Evolutionary conservation across 2,888 invertebrate species (phyloP), one percentile per base, ranked within the genome.

Genomic region (Meteorus colon): DNA sequence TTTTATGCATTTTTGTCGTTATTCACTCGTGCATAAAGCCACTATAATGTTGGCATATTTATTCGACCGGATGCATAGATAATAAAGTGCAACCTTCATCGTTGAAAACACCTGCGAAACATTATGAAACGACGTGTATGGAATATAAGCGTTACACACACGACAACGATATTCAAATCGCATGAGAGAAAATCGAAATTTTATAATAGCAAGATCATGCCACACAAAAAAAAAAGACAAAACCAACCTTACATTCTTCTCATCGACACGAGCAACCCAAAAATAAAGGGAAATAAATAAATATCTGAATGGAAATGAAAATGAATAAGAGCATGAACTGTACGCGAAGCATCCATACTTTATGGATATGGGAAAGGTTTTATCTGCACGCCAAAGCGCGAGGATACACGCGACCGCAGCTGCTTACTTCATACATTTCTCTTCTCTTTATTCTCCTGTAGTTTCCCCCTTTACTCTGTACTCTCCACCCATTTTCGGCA

Each of bases 101-200:
- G 60, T 74, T 74, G 48, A 68, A 68, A 60, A 74, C 74, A 74
- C 68, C 74, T 74, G 74, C 48, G 45, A 41, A 69, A 60, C 37
- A n/a, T 29, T 24, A 67, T 24, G 60, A 55, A 37, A 55, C 19
- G 60, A 14, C 59, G 51, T 66, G 60, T 34, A 29, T 19, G n/a
- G 45, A 60, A 19, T 24, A 37, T 41, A 67, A 59, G 66, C 24
- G 65, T 0, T 2, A 19, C 8, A 4, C 19, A 19, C n/a, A 55
- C 55, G 10, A 6, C 55, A 55, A 48, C 62, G 41, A 34, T 63
- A 71, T 24, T 67, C 72, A 74, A 62, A 77, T 77, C 74, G 66
- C 14, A 55, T 1, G 19, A 45, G 45, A 41, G 37, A 55, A 55
- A 2, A 55, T 55, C 1, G 10, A 19, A 55, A 19, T 55, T 55